These are phyloP conservation scores for Rosalia funebris DNA, from an alignment of 2,888 invertebrate species.

Conservation along the genomic window DNA sequence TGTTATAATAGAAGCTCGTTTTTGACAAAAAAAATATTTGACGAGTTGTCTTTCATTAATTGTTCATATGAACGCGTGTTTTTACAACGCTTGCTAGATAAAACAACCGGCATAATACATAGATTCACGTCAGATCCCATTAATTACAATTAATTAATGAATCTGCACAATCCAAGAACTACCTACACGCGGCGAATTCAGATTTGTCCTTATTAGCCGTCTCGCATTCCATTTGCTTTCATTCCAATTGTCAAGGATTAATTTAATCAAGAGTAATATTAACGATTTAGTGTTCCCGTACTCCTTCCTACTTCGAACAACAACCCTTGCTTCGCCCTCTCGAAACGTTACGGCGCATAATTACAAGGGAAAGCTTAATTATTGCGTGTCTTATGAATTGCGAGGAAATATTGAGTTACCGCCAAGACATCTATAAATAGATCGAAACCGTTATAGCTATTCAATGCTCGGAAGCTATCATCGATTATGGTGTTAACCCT, in stretches of 20 bases:
- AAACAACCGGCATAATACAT: too few relatives aligned
- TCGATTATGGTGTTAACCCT: conserved; percentile 6
- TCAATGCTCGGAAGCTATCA: conserved; percentile 1
- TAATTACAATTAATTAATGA: too few relatives aligned
- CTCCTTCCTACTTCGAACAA: conserved; percentile 8
- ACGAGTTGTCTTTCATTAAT: too few relatives aligned
- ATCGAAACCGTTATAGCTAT: conserved; percentile 4
- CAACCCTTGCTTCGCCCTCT: conserved; percentile 1
- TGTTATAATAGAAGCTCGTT: too few relatives aligned
- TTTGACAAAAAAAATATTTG: too few relatives aligned
- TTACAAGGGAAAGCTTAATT: conserved; percentile 20
- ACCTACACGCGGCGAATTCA: too few relatives aligned
- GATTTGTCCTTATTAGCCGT: conserved; percentile 8
- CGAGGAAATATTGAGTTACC: conserved; percentile 16
- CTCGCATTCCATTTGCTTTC: conserved; percentile 15
- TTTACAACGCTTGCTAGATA: too few relatives aligned
- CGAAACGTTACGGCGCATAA: conserved; percentile 1
- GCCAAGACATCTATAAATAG: conserved; percentile 6
- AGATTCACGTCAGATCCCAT: too few relatives aligned
- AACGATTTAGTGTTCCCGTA: conserved; percentile 6
- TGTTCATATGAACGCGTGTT: too few relatives aligned
- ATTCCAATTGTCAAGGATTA: conserved; percentile 16
- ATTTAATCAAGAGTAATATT: conserved; percentile 23
- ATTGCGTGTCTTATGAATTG: conserved; percentile 17
- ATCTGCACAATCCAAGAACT: too few relatives aligned